Percentiles rank a stretch among this genome's conserved stretches.
phyloP scores from a whole-genome alignment of 2,113 vertebrate species.

The Oenanthe oenanthe region DNA sequence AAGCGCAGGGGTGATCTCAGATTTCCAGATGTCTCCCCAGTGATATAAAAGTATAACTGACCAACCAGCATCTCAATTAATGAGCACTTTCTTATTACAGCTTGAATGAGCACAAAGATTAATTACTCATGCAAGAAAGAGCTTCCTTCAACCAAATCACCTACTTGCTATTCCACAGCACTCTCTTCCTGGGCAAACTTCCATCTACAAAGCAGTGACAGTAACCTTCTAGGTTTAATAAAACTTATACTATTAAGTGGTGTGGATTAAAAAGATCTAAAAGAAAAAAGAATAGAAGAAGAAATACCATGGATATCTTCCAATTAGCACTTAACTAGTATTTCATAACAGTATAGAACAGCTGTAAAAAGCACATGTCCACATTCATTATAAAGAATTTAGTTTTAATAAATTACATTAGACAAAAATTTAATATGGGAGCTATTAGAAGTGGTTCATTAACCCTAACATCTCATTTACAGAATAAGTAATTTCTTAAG shows the following conservation, averaged over 20 bases:
- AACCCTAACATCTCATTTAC: slow-evolving; percentile 40
- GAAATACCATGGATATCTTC: background rate
- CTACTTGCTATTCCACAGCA: background rate
- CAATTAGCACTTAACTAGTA: background rate
- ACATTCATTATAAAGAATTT: slow-evolving; percentile 51
- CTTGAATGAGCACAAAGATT: background rate
- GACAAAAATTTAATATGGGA: slow-evolving; percentile 39
- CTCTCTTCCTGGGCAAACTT: background rate
- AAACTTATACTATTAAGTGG: background rate
- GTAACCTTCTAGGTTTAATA: background rate
- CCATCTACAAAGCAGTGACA: background rate
- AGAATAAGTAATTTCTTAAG: background rate
- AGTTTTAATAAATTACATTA: slow-evolving; percentile 29
- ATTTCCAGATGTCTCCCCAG: background rate
- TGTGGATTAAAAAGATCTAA: background rate
- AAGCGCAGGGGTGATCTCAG: background rate
- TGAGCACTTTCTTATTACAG: background rate
- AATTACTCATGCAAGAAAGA: background rate
- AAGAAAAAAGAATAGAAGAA: background rate
- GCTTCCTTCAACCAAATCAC: background rate
- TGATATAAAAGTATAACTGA: background rate
- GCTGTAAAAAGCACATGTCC: slow-evolving; percentile 29
- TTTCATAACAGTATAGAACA: background rate
- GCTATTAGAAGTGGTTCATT: slow-evolving; percentile 43
- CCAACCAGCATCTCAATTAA: slow-evolving; percentile 1